These are phyloP conservation scores for Creontiades dilutus DNA, from an alignment of 2,888 invertebrate species.

Conservation along the genomic window DNA sequence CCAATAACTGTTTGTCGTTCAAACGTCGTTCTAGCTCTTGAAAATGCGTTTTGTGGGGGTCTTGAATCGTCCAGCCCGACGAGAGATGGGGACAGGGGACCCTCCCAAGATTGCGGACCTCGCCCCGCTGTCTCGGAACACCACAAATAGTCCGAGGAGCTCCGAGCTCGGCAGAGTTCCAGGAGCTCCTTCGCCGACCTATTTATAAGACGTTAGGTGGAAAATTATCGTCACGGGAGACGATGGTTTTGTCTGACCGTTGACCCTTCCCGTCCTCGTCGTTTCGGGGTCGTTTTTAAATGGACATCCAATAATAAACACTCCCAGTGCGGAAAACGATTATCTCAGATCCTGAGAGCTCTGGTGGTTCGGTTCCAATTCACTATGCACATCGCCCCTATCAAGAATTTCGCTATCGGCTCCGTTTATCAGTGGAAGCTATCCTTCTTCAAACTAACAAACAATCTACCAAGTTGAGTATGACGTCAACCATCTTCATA, in stretches of 20 bases:
- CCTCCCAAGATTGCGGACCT: not conserved
- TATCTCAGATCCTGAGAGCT: no score
- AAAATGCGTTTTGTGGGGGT: no score
- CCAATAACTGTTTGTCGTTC: no score
- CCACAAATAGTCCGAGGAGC: constrained; percentile 37
- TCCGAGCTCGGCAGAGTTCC: constrained; percentile 22
- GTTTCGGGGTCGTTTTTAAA: constrained; percentile 13
- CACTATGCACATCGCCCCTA: no score
- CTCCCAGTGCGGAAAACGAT: not conserved
- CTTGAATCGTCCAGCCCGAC: not conserved
- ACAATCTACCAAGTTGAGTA: no score
- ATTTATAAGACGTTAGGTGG: constrained; percentile 54
- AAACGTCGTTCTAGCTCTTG: no score
- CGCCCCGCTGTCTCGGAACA: constrained; percentile 18
- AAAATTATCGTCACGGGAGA: constrained; percentile 47
- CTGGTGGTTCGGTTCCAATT: no score
- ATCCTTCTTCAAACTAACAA: no score
- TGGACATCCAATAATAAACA: constrained; percentile 8
- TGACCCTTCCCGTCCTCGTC: constrained; percentile 21
- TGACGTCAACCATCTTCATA: no score
- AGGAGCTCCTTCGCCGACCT: constrained; percentile 11
- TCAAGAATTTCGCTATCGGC: no score
- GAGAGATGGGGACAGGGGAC: no score
- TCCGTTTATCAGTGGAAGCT: no score
- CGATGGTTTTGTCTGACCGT: constrained; percentile 44